phyloP scores from a whole-genome alignment of 2,797 vertebrate genomes.

The Etheostoma perlongum region DNA sequence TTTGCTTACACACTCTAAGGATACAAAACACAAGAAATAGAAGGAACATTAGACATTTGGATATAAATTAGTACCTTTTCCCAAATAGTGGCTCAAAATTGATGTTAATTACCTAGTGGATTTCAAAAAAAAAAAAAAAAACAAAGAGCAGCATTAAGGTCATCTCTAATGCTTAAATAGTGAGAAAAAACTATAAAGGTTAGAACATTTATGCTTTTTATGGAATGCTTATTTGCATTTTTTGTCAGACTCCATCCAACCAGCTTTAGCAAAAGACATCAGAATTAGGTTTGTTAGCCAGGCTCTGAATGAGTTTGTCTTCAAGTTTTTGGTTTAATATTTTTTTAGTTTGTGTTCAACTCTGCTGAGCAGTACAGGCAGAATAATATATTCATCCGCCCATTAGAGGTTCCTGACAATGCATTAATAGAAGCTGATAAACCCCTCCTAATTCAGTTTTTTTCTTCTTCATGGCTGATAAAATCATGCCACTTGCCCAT shows the following conservation, averaged over 20 bases:
- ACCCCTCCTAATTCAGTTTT: conserved; percentile 69
- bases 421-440: conserved; percentile 80
- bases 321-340: conserved; percentile 45
- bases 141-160: conserved; percentile 37
- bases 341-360: conserved; percentile 27
- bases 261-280: conserved; percentile 28
- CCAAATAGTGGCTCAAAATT: conserved; percentile 54
- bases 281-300: conserved; percentile 37
- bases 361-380: conserved; percentile 30
- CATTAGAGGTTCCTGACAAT: conserved; percentile 77
- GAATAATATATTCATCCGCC: conserved; percentile 78
- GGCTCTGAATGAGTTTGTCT: conserved; percentile 34
- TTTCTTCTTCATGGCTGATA: conserved; percentile 69
- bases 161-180: conserved; percentile 63
- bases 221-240: conserved; percentile 55
- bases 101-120: conserved; percentile 73
- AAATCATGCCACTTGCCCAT: conserved; percentile 75
- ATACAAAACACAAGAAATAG: conserved; percentile 62
- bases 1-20: conserved; percentile 76
- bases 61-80: conserved; percentile 66
- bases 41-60: conserved; percentile 59
- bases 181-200: conserved; percentile 52
- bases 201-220: conserved; percentile 55
- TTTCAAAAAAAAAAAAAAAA: conserved; percentile 38
- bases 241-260: conserved; percentile 43